Evolutionary conservation across 2,888 invertebrate genomes (phyloP).

Genomic region (Ellobium chinense): DNA sequence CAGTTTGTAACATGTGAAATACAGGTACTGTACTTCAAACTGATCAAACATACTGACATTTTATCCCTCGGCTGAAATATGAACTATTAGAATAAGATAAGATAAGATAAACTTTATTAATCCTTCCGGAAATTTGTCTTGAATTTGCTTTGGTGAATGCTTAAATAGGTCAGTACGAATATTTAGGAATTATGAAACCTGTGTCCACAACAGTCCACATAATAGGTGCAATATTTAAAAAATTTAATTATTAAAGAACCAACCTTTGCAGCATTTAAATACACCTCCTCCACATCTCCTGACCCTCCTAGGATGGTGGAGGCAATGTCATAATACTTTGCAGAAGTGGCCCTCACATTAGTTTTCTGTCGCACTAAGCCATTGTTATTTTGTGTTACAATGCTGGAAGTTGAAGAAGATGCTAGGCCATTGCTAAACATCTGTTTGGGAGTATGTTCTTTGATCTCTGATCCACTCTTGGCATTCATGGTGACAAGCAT

Average conservation of each 20-base stretch:
- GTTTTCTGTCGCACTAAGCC: not conserved
- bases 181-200: too few species aligned
- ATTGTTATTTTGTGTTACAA: conserved; percentile 11
- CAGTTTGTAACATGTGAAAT: too few species aligned
- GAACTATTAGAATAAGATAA: too few species aligned
- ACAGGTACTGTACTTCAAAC: too few species aligned
- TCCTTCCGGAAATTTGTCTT: too few species aligned
- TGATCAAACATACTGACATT: too few species aligned
- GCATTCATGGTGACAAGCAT: conserved; percentile 6
- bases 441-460: not conserved
- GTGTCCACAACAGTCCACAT: too few species aligned
- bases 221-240: too few species aligned
- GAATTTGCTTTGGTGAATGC: too few species aligned
- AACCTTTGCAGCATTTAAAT: conserved; percentile 72
- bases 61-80: too few species aligned
- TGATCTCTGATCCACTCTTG: conserved; percentile 3
- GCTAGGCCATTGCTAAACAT: not conserved
- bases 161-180: too few species aligned
- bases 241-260: not conserved
- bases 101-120: too few species aligned
- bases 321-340: conserved; percentile 72
- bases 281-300: conserved; percentile 68
- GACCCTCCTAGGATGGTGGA: conserved; percentile 68
- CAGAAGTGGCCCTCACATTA: conserved; percentile 35
- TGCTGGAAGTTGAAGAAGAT: conserved; percentile 34